phyloP scores from a whole-genome alignment of 1,140 invertebrate species.

The Radopholus similis region DNA sequence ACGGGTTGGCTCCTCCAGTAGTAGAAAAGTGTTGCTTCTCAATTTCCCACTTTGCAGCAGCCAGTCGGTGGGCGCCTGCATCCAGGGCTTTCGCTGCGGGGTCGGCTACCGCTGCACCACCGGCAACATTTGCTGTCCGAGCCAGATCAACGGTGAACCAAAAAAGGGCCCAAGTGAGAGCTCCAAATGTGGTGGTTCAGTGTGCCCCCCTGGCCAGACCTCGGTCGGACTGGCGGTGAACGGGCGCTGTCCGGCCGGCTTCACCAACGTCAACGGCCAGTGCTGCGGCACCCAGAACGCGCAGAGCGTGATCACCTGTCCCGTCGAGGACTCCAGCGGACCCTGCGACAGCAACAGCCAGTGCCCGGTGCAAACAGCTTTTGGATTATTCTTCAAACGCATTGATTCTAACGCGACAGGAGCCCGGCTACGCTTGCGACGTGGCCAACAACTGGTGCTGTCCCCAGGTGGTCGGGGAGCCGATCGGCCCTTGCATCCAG shows the following conservation, averaged over 20 bases:
- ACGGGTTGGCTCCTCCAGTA: too few species aligned
- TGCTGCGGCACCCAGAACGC: slow-evolving; percentile 46
- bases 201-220: slow-evolving; percentile 48
- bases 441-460: slow-evolving; percentile 47
- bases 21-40: not conserved
- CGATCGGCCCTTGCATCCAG: slow-evolving; percentile 38
- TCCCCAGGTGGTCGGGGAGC: slow-evolving; percentile 43
- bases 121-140: slow-evolving; percentile 57
- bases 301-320: slow-evolving; percentile 26
- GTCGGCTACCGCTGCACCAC: slow-evolving; percentile 57
- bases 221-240: slow-evolving; percentile 54
- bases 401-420: too few species aligned
- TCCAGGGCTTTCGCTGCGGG: slow-evolving; percentile 52
- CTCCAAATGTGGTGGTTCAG: slow-evolving; percentile 24
- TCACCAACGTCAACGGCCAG: slow-evolving; percentile 46
- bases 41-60: slow-evolving; percentile 17
- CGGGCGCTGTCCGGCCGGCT: slow-evolving; percentile 50
- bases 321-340: slow-evolving; percentile 36
- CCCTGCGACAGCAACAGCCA: slow-evolving; percentile 38
- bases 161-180: not conserved
- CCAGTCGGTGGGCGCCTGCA: slow-evolving; percentile 57
- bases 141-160: slow-evolving; percentile 41
- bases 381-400: too few species aligned
- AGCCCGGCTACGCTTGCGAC: slow-evolving; percentile 51
- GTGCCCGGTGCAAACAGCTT: too few species aligned